Percentiles rank a stretch among this genome's conserved stretches.
Conservation (phyloP, 1,140 invertebrate species). For the Eupristina koningsbergeri region DNA sequence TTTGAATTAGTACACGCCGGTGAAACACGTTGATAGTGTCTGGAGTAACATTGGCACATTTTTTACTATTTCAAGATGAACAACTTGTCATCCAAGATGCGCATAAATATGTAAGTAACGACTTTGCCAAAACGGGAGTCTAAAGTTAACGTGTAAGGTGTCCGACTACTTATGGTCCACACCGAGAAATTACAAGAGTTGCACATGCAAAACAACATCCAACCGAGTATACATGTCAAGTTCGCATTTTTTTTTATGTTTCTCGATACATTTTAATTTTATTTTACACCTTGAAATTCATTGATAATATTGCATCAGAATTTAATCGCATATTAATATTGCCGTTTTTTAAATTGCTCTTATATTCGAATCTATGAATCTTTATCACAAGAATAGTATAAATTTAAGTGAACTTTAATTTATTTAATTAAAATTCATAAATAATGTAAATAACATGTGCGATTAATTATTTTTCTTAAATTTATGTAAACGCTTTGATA, state of each 20-base stretch:
- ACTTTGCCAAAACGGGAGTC: background rate
- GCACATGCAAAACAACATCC: slow-evolving; percentile 2
- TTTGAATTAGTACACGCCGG: background rate
- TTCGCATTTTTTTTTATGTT: background rate
- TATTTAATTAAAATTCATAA: no score
- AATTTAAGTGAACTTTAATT: no score
- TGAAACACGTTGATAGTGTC: background rate
- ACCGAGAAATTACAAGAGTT: background rate
- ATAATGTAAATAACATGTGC: no score
- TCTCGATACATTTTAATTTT: background rate
- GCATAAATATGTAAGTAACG: background rate
- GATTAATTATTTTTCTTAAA: no score
- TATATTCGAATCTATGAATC: no score
- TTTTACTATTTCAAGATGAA: slow-evolving; percentile 51
- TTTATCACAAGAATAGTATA: no score
- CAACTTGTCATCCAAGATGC: slow-evolving; percentile 23
- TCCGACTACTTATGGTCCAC: slow-evolving; percentile 13
- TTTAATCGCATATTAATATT: no score
- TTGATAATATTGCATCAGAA: no score
- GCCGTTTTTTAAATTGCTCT: no score
- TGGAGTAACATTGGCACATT: slow-evolving; percentile 47
- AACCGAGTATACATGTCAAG: slow-evolving; percentile 24
- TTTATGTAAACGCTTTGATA: no score
- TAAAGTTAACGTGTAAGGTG: background rate
- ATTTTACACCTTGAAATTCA: background rate